These are phyloP conservation scores for Thalassoma bifasciatum DNA, from an alignment of 2,113 vertebrate genomes.

Conservation along the genomic window DNA sequence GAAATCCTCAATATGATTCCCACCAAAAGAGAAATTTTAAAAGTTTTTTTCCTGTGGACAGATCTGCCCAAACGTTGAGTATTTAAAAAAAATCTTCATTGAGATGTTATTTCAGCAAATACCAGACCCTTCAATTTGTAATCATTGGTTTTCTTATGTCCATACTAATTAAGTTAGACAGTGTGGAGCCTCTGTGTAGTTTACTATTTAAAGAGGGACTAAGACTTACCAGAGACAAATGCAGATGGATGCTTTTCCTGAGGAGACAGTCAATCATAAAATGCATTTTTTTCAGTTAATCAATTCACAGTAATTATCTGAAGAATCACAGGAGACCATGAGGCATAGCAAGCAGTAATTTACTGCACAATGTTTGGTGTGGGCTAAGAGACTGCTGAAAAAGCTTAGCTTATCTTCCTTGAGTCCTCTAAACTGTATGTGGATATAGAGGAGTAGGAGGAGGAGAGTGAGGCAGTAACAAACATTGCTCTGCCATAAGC, in stretches of 20 bases:
- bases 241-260: background rate
- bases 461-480: slow-evolving; percentile 52
- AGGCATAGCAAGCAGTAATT: background rate
- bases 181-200: too few relatives aligned
- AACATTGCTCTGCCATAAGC: slow-evolving; percentile 65
- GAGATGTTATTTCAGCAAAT: too few relatives aligned
- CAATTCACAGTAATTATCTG: background rate
- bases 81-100: too few relatives aligned
- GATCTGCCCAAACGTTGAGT: too few relatives aligned
- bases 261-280: background rate
- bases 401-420: slow-evolving; percentile 60
- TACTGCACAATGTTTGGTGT: slow-evolving; percentile 10
- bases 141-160: too few relatives aligned
- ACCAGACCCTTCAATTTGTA: too few relatives aligned
- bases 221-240: background rate
- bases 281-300: too few relatives aligned
- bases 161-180: too few relatives aligned
- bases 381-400: slow-evolving; percentile 19
- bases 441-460: slow-evolving; percentile 42
- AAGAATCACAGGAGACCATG: background rate
- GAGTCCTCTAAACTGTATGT: slow-evolving; percentile 60
- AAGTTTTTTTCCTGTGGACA: too few relatives aligned
- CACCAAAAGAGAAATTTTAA: too few relatives aligned
- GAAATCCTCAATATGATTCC: too few relatives aligned
- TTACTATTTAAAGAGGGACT: too few relatives aligned